phyloP scores from a whole-genome alignment of 2,113 vertebrate species.

The human (Homo sapiens) region GRCh38 chr1:65995001-65995500 shows the following conservation, averaged over 20 bases:
- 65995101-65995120: not conserved
- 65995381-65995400: not conserved
- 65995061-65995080: slow-evolving; percentile 30
- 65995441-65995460: no score
- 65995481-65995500: no score
- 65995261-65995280: not conserved
- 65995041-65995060: slow-evolving; percentile 49
- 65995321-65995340: not conserved
- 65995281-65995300: slow-evolving; percentile 8
- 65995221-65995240: not conserved
- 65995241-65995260: not conserved
- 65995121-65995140: slow-evolving; percentile 19
- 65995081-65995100: not conserved
- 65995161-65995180: slow-evolving; percentile 20
- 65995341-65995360: not conserved
- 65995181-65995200: not conserved
- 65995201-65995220: not conserved
- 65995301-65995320: slow-evolving; percentile 23
- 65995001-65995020: slow-evolving; percentile 41
- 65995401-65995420: slow-evolving; percentile 4
- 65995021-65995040: slow-evolving; percentile 39
- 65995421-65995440: no score
- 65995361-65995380: not conserved
- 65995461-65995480: no score
- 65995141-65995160: slow-evolving; percentile 32